These are phyloP conservation scores for Centruroides vittatus DNA, from an alignment of 1,140 invertebrate genomes.

Conservation along the genomic window DNA sequence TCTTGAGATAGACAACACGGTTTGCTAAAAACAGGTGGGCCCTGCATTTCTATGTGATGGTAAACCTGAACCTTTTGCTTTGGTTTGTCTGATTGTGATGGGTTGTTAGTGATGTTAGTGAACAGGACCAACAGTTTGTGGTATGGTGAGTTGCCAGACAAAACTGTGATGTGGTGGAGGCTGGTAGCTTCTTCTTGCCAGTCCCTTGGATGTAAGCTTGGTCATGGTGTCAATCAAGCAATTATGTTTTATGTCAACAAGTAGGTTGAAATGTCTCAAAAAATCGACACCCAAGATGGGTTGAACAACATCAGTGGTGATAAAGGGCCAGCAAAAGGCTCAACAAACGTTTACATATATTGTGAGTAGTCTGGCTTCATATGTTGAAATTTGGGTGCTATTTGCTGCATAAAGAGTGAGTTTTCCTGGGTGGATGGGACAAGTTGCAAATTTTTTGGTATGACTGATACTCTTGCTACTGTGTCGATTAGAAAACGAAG, in stretches of 20 bases:
- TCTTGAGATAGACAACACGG: too few relatives aligned
- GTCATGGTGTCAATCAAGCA: conserved; percentile 1
- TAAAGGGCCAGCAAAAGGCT: conserved; percentile 1
- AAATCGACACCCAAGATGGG: conserved; percentile 11
- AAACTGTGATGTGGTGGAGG: too few relatives aligned
- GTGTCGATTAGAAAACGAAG: conserved; percentile 1
- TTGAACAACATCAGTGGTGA: conserved; percentile 4
- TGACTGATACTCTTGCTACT: neutral
- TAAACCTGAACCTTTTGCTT: too few relatives aligned
- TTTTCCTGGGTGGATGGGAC: neutral
- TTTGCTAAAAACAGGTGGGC: too few relatives aligned
- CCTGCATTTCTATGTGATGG: too few relatives aligned
- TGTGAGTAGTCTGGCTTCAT: neutral
- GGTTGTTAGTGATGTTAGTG: too few relatives aligned
- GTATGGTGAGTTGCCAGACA: too few relatives aligned
- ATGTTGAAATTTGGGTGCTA: conserved; percentile 1
- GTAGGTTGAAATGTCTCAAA: conserved; percentile 1
- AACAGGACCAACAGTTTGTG: too few relatives aligned
- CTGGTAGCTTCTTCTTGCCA: too few relatives aligned
- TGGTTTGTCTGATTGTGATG: too few relatives aligned
- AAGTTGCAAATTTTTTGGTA: neutral
- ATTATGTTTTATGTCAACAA: neutral
- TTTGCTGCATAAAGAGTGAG: too few relatives aligned
- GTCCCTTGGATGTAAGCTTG: neutral
- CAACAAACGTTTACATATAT: conserved; percentile 2